Conservation (phyloP, 2,797 vertebrate species). For the Rallus crepitans region DNA sequence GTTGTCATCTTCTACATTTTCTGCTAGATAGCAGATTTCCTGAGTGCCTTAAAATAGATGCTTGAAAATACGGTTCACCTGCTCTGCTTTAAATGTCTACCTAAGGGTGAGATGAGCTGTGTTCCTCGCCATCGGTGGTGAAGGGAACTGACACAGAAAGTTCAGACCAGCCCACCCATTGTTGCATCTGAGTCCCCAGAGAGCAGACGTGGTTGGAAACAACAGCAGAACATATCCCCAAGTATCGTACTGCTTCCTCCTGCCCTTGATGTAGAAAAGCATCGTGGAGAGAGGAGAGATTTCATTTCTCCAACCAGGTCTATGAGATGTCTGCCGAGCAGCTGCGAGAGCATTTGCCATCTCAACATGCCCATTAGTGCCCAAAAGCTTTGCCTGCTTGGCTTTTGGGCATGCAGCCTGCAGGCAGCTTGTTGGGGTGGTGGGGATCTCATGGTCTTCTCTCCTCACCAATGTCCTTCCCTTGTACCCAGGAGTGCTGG, state of each 20-base stretch:
- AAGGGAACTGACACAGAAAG: background rate
- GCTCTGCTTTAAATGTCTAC: background rate
- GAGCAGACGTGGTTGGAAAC: rapidly evolving
- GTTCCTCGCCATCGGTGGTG: background rate
- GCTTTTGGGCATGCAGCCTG: background rate
- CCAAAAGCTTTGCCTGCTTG: background rate
- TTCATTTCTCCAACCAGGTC: background rate
- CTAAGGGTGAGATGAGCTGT: background rate
- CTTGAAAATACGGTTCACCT: background rate
- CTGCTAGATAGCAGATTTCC: background rate
- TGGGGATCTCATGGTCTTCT: background rate
- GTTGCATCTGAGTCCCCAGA: rapidly evolving
- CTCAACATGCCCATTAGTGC: background rate
- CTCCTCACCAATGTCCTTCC: rapidly evolving
- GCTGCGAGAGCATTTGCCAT: background rate
- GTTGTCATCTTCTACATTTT: background rate
- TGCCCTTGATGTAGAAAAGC: background rate
- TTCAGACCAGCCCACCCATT: background rate
- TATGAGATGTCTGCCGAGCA: background rate
- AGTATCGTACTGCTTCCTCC: background rate
- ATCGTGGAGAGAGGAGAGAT: background rate
- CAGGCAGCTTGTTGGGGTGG: rapidly evolving
- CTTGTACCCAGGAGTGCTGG: background rate
- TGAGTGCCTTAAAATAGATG: background rate
- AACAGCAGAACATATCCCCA: background rate